phyloP scores from a whole-genome alignment of 2,113 vertebrate species.

The Oryctolagus cuniculus region mOryCun1.1 NC_091438.1:66624501-66625000 shows the following conservation, averaged over 20 bases:
- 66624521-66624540: constrained; percentile 92
- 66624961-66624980: background rate
- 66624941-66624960: background rate
- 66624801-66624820: background rate
- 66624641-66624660: constrained; percentile 96
- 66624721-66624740: background rate
- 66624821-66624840: background rate
- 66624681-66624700: constrained; percentile 88
- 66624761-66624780: background rate
- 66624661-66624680: constrained; percentile 93
- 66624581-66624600: constrained; percentile 88
- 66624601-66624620: constrained; percentile 92
- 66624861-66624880: fast-evolving
- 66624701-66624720: constrained; percentile 85
- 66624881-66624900: background rate
- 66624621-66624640: constrained; percentile 89
- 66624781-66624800: background rate
- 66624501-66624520: constrained; percentile 83
- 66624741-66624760: background rate
- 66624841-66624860: background rate
- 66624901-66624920: background rate
- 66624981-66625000: background rate
- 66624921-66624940: background rate
- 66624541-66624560: constrained; percentile 92
- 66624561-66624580: constrained; percentile 92